Evolutionary conservation across 2,113 vertebrate genomes (phyloP).

Genomic region (Tricholaema leucomelas): DNA sequence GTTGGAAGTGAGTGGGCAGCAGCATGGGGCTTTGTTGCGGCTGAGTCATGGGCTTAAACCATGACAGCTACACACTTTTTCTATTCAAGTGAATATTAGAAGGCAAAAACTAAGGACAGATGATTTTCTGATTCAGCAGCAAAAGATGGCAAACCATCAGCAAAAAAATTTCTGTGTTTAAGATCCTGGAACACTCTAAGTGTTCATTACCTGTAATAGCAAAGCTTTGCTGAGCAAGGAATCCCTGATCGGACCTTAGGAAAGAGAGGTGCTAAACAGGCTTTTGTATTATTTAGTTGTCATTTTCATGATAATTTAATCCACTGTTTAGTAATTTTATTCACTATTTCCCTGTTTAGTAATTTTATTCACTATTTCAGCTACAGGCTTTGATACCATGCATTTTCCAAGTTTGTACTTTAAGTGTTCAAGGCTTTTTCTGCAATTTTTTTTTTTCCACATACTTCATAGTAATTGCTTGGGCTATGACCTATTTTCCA

Average conservation of each 20-base stretch:
- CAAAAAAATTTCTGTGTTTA: background rate
- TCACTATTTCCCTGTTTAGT: background rate
- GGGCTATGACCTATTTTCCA: constrained; percentile 23
- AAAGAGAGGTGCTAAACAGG: background rate
- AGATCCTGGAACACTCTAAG: background rate
- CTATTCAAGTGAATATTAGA: background rate
- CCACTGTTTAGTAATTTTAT: background rate
- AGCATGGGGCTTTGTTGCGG: background rate
- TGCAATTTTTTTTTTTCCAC: background rate
- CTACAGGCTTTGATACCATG: background rate
- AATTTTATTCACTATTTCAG: background rate
- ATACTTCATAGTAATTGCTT: background rate
- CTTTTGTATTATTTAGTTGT: background rate
- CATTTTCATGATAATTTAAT: background rate
- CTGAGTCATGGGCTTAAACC: background rate
- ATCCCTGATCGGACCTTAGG: background rate
- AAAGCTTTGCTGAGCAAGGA: background rate
- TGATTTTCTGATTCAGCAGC: background rate
- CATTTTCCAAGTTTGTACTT: background rate
- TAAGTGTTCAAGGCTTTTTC: background rate
- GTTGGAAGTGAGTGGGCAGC: background rate
- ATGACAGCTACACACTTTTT: background rate
- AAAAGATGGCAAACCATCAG: background rate
- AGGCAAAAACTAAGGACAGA: background rate
- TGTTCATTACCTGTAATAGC: background rate